A percentile compares a stretch with the other conserved stretches of the same genome.
These are phyloP conservation scores for Dromius quadrimaculatus DNA, from an alignment of 2,888 invertebrate species.

Conservation along the genomic window DNA sequence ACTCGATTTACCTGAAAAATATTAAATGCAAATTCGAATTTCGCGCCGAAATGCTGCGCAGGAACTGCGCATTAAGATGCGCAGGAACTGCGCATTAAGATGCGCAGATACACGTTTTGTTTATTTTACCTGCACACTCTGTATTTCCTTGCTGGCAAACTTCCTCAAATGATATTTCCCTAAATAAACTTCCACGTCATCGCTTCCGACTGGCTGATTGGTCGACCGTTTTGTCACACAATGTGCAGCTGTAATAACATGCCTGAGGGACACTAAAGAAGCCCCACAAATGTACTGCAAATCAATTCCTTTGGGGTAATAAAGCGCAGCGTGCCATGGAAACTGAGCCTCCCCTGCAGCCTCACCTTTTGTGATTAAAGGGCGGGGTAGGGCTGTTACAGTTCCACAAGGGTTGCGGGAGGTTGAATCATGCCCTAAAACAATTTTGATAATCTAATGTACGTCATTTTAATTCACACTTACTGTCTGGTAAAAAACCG, in stretches of 20 bases:
- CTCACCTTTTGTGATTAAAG: conserved; percentile 72
- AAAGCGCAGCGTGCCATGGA: conserved; percentile 78
- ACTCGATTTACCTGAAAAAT: conserved; percentile 56
- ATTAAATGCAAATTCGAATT: too few relatives aligned
- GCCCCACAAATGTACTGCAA: conserved; percentile 64
- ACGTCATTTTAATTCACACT: conserved; percentile 2
- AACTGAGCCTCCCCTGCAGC: conserved; percentile 74
- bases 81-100: too few relatives aligned
- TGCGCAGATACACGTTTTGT: too few relatives aligned
- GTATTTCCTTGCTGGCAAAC: conserved; percentile 63
- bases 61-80: too few relatives aligned
- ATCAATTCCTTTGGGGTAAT: conserved; percentile 67
- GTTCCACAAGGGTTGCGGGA: conserved; percentile 67
- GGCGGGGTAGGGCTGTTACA: conserved; percentile 68
- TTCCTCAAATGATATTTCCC: conserved; percentile 64
- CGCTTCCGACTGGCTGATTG: conserved; percentile 57
- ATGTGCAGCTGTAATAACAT: conserved; percentile 63
- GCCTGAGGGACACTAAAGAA: conserved; percentile 59
- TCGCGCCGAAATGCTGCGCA: too few relatives aligned
- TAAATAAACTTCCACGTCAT: conserved; percentile 61
- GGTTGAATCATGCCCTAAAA: neutral
- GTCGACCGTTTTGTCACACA: conserved; percentile 62
- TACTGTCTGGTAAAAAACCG: conserved; percentile 31
- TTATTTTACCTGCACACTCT: conserved; percentile 62
- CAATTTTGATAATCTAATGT: neutral